These are phyloP conservation scores for Falcunculus frontatus DNA, from an alignment of 2,113 vertebrate species.

Conservation along the genomic window DNA sequence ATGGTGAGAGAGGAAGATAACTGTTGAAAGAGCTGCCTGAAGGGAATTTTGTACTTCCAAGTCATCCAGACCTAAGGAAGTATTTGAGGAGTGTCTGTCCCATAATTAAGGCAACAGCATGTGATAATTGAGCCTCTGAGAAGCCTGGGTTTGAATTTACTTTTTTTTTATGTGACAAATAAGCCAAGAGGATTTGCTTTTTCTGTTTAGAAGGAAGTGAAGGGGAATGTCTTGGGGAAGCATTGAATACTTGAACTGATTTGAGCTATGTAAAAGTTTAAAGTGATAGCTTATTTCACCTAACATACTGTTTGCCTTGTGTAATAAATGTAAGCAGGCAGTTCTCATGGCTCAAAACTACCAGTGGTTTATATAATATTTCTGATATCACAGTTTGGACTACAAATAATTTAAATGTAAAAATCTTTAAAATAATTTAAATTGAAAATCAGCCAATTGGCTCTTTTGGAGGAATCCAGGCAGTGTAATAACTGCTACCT, in stretches of 20 bases:
- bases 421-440: not conserved
- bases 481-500: not conserved
- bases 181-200: not conserved
- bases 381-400: not conserved
- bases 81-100: not conserved
- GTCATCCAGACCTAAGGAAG: not conserved
- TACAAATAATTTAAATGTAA: not conserved
- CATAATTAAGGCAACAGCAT: conserved; percentile 33
- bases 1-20: conserved; percentile 50
- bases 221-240: not conserved
- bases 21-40: not conserved
- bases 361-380: not conserved
- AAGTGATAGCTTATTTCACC: not conserved
- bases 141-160: not conserved
- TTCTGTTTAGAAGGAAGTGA: not conserved
- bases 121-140: not conserved
- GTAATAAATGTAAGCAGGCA: not conserved
- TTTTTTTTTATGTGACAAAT: not conserved
- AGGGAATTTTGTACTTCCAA: not conserved
- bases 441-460: not conserved
- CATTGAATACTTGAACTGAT: not conserved
- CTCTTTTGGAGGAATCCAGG: not conserved
- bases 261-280: not conserved
- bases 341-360: not conserved
- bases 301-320: not conserved